Base-by-base conservation (phyloP, 2,888 invertebrate species). In the Subacronicta megacephala region DNA sequence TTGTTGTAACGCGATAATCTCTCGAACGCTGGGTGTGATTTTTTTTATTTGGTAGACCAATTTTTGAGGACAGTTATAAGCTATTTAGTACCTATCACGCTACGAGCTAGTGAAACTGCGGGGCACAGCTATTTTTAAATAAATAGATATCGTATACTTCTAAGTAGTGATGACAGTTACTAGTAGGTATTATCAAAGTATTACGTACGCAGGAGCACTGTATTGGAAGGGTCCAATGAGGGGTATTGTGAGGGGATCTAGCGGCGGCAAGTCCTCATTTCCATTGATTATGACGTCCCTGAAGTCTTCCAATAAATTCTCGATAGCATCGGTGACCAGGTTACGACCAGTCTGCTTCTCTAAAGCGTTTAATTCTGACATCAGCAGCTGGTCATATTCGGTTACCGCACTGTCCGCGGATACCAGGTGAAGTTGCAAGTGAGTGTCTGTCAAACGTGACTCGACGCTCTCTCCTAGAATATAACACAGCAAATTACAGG, bases 241-340 rank as follows among this genome's bases (percentile, higher is more conserved):
- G 2, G 77, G 65, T 7, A 88, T 35, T 0, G 59, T 64, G 3
- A 86, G 55, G 0, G 87, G 87, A 55, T 88, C 89, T 12, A 89
- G 58, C 0, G 83, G 81, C 0, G 87, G 87, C 0, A 86, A 0
- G 6, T 57, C 58, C 3, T 83, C 88, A 43, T 80, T 86, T n/a
- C 89, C 89, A 49, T 86, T 76, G 45, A 87, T 72, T 3, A 89
- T 69, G 2, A 82, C 59, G 37, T 84, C 76, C 46, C 89, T 81
- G 50, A 85, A 80, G 5, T 55, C 51, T 37, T 90, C 84, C 13
- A 89, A 44, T 6, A 72, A 0, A 1, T 71, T 42, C 16, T 20
- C 29, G 40, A 88, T 82, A 5, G 65, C 38, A 2, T 77, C 75
- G 12, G 69, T 72, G 36, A 87, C 67, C 0, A 80, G 0, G 44